Evolutionary conservation across 2,888 invertebrate genomes (phyloP), one percentile per base, ranked within the genome.

Genomic region (Mimas tiliae): DNA sequence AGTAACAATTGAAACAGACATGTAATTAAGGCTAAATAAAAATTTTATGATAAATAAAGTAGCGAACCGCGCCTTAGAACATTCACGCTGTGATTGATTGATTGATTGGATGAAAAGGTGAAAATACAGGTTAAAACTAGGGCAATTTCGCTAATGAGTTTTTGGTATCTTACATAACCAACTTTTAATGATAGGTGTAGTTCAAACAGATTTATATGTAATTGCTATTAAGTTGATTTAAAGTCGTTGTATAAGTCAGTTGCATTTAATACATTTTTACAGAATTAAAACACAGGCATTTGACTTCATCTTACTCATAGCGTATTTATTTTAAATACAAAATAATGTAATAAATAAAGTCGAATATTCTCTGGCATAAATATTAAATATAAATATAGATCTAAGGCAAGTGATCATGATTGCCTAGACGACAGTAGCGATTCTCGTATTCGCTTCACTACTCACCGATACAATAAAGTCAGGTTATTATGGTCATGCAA

Each of bases 401-500:
- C 27, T 3, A 27, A 27, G 27, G 27, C 27, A 27, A 27, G 27
- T 27, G 27, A 27, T 27, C 27, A 27, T 3, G 27, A 27, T 3
- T 27, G 27, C 27, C 4, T 27, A 27, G 4, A 27, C 27, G 27
- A 4, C 27, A 27, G 51, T 11, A 51, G 21, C 8, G 38, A 19
- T 12, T 19, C 11, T 12, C 6, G 16, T 19, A 6, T 19, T 21
- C 27, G 12, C 52, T 52, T 52, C 33, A 0, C 19, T 47, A 14
- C 48, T 21, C 34, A 38, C 47, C 38, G 47, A 58, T 55, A 34
- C 14, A 55, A 19, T 12, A 21, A 19, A 38, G 8, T 58, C 58
- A 65, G 73, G 74, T 74, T 72, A 45, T 45, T 45, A 74, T 77
- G 70, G 72, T 70, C 75, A 77, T 71, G 70, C 67, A 65, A 74